Evolutionary conservation across 2,888 invertebrate genomes (phyloP), one percentile per base, ranked within the genome.

Genomic region (Synergus gifuensis): DNA sequence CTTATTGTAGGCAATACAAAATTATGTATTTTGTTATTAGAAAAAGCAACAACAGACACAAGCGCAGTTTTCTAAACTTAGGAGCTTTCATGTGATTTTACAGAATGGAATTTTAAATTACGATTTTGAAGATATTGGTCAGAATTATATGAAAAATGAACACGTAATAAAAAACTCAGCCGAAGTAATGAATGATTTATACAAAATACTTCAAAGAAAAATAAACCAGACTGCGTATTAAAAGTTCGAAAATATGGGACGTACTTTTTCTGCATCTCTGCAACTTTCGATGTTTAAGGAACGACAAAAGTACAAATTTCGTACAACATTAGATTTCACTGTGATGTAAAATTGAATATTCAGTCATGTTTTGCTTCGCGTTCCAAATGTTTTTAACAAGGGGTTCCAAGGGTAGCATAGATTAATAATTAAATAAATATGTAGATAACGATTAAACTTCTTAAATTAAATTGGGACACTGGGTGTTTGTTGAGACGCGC

Each of bases 11-110:
- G 49, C 28, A 73, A n/a, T 73, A 73, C 16, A 73, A 73, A 73
- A 73, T 73, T 49, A 73, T 49, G 49, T 73, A 46, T 49, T 49
- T 54, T 36, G 40, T 28, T 14, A 12, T 69, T 42, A 46, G 69
- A 69, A 69, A 73, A 46, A 73, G 67, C 46, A 46, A 46, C 22
- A 69, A 69, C 28, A 22, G 46, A 69, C 46, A 28, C 9, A 69
- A 69, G 67, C 46, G n/a, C 60, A n/a, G 16, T 54, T 73, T 49
- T n/a, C 66, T 14, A 36, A 73, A 49, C 49, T 36, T 36, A 44
- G 67, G 18, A 67, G 49, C 73, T 36, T 54, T 22, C 49, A 14
- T 49, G 4, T 60, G 60, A 60, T 22, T 60, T 67, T 67, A 44
- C 14, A 18, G 11, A 22, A 4, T 18, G 12, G 2, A 44, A 42